Evolutionary conservation across 2,888 invertebrate species (phyloP).

Genomic region (Acholoe squamosa): DNA sequence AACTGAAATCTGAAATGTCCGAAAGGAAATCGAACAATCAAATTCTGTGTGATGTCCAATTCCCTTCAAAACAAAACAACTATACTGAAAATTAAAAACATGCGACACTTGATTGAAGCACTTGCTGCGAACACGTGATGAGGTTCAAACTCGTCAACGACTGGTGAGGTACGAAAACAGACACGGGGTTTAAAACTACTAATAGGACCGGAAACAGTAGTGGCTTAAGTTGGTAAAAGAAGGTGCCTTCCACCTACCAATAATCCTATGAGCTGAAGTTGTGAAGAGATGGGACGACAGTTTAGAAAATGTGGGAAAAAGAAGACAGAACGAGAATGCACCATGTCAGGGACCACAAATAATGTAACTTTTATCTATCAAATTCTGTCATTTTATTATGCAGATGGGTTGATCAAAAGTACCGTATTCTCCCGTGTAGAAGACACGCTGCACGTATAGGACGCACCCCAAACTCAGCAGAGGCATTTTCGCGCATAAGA

Average conservation of each 20-base stretch:
- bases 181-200: constrained; percentile 13
- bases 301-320: constrained; percentile 55
- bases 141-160: constrained; percentile 25
- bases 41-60: not conserved
- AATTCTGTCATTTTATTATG: too few relatives aligned
- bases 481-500: too few relatives aligned
- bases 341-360: constrained; percentile 1
- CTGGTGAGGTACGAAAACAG: constrained; percentile 36
- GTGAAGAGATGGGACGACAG: constrained; percentile 63
- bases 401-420: too few relatives aligned
- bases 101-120: constrained; percentile 29
- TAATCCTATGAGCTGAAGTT: constrained; percentile 77
- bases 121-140: constrained; percentile 30
- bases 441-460: too few relatives aligned
- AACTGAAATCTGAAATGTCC: constrained; percentile 14
- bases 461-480: too few relatives aligned
- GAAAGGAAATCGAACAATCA: not conserved
- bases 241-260: constrained; percentile 74
- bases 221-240: constrained; percentile 17
- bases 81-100: not conserved
- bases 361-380: too few relatives aligned
- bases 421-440: too few relatives aligned
- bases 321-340: not conserved
- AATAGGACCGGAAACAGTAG: not conserved
- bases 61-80: constrained; percentile 31